Percentiles rank a stretch among this genome's conserved stretches.
phyloP scores from a whole-genome alignment of 2,797 vertebrate genomes.

The Oophaga sylvatica region DNA sequence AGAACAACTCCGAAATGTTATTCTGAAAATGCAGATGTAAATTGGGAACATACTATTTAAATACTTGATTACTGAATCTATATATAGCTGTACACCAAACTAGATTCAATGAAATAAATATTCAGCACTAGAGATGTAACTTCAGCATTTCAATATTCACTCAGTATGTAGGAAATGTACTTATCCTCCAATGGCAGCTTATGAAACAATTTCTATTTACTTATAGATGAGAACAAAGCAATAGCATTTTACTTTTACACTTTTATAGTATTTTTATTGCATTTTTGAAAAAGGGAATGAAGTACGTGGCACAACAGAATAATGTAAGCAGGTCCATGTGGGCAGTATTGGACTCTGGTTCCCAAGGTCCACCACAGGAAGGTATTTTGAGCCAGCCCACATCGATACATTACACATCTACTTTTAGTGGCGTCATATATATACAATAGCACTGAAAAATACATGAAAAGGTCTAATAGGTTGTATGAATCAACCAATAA shows the following conservation, averaged over 20 bases:
- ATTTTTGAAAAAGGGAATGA: background rate
- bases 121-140: slow-evolving; percentile 9
- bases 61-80: slow-evolving; percentile 25
- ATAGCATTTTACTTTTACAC: background rate
- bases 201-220: background rate
- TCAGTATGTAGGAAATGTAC: background rate
- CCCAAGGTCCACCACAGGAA: background rate
- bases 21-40: slow-evolving; percentile 21
- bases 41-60: background rate
- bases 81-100: slow-evolving; percentile 2
- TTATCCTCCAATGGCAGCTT: background rate
- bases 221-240: background rate
- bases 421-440: too few relatives aligned
- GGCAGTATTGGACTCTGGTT: background rate
- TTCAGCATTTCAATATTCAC: background rate
- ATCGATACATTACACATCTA: too few relatives aligned
- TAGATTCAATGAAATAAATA: slow-evolving; percentile 17
- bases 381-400: background rate
- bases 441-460: too few relatives aligned
- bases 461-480: background rate
- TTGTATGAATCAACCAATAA: background rate
- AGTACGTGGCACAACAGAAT: background rate
- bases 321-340: background rate
- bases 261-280: background rate
- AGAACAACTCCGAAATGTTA: background rate